Percentiles rank a stretch among this genome's conserved stretches.
These are phyloP conservation scores for Crotalus viridis DNA, from an alignment of 2,113 vertebrate species.

Conservation along the genomic window DNA sequence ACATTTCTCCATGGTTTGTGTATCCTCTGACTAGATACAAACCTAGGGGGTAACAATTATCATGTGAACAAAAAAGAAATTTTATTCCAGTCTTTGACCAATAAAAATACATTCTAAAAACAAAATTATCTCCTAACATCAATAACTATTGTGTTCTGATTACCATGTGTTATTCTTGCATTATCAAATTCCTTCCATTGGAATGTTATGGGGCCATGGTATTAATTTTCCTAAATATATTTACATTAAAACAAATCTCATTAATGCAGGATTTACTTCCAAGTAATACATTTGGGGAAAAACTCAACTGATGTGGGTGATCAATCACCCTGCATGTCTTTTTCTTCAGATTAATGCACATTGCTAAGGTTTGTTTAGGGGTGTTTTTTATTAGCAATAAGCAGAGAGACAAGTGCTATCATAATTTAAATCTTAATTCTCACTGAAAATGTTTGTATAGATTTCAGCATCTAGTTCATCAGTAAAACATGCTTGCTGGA, in stretches of 20 bases:
- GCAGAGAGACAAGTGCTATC: neutral
- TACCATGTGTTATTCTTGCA: neutral
- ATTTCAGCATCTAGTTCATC: neutral
- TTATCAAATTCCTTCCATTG: neutral
- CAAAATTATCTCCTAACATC: neutral
- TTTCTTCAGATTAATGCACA: neutral
- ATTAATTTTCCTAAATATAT: neutral
- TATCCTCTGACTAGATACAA: neutral
- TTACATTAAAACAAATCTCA: neutral
- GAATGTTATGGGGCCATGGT: neutral
- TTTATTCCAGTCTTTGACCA: neutral
- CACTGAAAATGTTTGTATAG: neutral
- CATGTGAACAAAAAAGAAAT: neutral
- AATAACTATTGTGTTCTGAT: neutral
- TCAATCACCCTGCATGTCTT: neutral
- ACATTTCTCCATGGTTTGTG: neutral
- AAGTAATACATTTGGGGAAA: neutral
- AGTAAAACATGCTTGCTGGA: neutral
- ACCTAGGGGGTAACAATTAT: neutral
- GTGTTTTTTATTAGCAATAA: neutral
- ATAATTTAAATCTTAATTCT: neutral
- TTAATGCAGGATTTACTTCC: conserved; percentile 5
- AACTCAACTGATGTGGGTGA: neutral
- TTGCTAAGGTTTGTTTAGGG: neutral
- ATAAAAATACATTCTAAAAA: neutral